Evolutionary conservation across 2,888 invertebrate genomes (phyloP).

Genomic region (Scaptomyza reducta): DNA sequence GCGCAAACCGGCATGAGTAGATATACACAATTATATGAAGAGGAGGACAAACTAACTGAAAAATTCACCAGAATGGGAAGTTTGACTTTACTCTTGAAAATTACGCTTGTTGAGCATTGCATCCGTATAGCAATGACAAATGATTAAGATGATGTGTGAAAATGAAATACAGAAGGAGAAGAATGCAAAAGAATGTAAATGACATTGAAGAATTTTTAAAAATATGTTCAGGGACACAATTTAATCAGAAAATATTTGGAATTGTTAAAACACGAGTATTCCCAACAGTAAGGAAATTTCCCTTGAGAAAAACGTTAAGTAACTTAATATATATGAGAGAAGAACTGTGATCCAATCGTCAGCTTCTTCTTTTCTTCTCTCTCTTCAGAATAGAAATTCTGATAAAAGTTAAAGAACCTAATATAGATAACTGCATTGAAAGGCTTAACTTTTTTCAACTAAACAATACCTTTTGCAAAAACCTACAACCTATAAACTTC

Average conservation of each 20-base stretch:
- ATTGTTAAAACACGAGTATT: too few relatives aligned
- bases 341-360: too few relatives aligned
- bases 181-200: background rate
- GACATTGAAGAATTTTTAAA: background rate
- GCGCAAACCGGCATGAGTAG: constrained; percentile 17
- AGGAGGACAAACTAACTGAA: constrained; percentile 3
- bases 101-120: constrained; percentile 15
- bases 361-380: too few relatives aligned
- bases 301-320: too few relatives aligned
- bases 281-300: too few relatives aligned
- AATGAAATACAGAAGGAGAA: background rate
- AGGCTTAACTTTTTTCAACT: too few relatives aligned
- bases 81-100: constrained; percentile 19
- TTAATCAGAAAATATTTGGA: too few relatives aligned
- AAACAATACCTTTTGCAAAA: background rate
- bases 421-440: too few relatives aligned
- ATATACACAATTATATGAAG: background rate
- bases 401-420: too few relatives aligned
- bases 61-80: constrained; percentile 10
- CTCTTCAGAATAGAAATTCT: too few relatives aligned
- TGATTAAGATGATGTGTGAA: constrained; percentile 19
- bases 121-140: constrained; percentile 36
- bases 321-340: too few relatives aligned
- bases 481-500: background rate
- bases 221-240: background rate